Evolutionary conservation across 2,888 invertebrate species (phyloP).

Genomic region (Pegoplata infirma): DNA sequence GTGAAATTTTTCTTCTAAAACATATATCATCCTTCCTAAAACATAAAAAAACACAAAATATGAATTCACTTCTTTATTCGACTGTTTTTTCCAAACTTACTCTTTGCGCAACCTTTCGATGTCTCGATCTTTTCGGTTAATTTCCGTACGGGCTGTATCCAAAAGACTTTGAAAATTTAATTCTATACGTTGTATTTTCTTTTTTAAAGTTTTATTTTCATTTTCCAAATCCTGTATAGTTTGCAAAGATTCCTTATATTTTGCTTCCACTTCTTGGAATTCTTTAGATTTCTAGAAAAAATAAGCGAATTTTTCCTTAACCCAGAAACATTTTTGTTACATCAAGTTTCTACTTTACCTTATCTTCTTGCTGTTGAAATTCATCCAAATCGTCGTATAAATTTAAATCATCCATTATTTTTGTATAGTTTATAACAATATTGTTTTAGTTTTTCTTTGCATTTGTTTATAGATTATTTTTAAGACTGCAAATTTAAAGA

Average conservation of each 20-base stretch:
- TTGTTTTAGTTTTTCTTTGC: neutral
- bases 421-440: neutral
- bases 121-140: slow-evolving; percentile 72
- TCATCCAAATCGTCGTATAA: slow-evolving; percentile 75
- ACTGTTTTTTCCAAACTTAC: slow-evolving; percentile 66
- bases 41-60: neutral
- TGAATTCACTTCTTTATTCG: neutral
- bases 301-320: neutral
- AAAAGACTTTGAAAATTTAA: slow-evolving; percentile 73
- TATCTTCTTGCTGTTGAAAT: slow-evolving; percentile 70
- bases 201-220: slow-evolving; percentile 69
- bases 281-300: slow-evolving; percentile 71
- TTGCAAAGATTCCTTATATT: slow-evolving; percentile 65
- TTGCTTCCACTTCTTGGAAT: slow-evolving; percentile 67
- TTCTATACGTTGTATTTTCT: slow-evolving; percentile 70
- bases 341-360: slow-evolving; percentile 65
- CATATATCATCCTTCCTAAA: slow-evolving; percentile 74
- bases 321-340: too few species aligned
- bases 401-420: slow-evolving; percentile 68
- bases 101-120: slow-evolving; percentile 72
- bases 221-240: slow-evolving; percentile 66
- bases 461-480: neutral
- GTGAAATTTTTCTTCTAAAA: slow-evolving; percentile 70
- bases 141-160: slow-evolving; percentile 73
- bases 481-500: neutral